Base-by-base conservation (phyloP, 92 coral and sea anemone species). In the Zoanthus gigantus region DNA sequence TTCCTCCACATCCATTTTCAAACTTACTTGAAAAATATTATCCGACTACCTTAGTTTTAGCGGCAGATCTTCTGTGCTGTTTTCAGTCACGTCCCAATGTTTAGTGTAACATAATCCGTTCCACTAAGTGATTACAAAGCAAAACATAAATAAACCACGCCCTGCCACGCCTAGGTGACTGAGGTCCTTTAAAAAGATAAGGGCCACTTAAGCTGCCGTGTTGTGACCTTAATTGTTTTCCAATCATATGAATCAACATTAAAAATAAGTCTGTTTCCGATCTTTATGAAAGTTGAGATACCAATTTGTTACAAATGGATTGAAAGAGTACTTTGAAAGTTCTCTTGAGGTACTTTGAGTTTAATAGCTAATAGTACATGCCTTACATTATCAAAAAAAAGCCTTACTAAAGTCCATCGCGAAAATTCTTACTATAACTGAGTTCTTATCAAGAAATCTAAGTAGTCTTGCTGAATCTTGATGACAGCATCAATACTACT, bases 181-280 rank as follows among this genome's bases (percentile, higher is more conserved):
- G 23, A 23, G 23, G 23, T 23, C 23, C 23, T 23, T 23, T 23
- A 23, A 23, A 23, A 23, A 23, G 23, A 23, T 67, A 87, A 79
- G 67, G 67, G 15, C 67, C 67, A 47, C 91, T 82, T 6, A 82
- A 88, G 57, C 91, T 88, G 29, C 76, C 91, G 23, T 23, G 23
- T 23, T 23, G 23, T 23, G 23, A 23, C 23, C 23, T 23, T 89
- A 53, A 83, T 85, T 44, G 46, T 18, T 83, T 84, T 89, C 92
- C 92, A 89, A 28, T 23, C 23, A 23, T 23, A 23, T 23, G 23
- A 23, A 23, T 23, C 23, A 23, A 23, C 23, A 23, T 23, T 88
- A 58, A 16, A 53, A 72, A 57, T 46, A 52, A 72, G 75, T 58
- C 81, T 87, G 90, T 67, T 76, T 9, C 72, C 86, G 83, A 50